Evolutionary conservation across 2,113 vertebrate species (phyloP).

Genomic region (Xiphias gladius): DNA sequence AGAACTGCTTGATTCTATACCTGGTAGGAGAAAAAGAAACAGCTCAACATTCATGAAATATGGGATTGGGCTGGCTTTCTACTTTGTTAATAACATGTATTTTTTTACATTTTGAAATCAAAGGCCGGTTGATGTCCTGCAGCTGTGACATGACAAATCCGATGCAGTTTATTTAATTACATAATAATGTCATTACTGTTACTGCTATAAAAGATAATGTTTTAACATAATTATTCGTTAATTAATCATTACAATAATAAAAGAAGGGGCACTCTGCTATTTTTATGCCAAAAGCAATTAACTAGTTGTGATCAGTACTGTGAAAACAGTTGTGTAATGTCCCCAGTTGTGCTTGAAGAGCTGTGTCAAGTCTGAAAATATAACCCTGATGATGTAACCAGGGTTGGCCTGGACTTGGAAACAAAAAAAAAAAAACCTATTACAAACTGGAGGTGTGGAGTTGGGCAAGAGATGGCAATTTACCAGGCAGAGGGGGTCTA

Average conservation of each 20-base stretch:
- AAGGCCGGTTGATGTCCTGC: neutral
- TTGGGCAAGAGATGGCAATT: neutral
- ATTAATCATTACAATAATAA: neutral
- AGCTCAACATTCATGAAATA: neutral
- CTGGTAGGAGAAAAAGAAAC: slow-evolving; percentile 77
- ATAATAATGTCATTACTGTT: neutral
- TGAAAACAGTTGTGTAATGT: no score
- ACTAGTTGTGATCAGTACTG: neutral
- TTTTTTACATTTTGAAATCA: neutral
- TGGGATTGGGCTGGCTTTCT: neutral
- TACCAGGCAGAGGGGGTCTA: neutral
- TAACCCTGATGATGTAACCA: no score
- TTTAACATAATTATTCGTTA: no score
- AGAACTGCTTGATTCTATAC: slow-evolving; percentile 90
- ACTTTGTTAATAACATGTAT: neutral
- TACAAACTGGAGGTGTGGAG: neutral
- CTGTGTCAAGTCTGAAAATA: neutral
- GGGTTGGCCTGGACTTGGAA: no score
- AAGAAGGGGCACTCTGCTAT: neutral
- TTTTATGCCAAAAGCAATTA: neutral
- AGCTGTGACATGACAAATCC: neutral
- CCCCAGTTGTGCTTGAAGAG: neutral
- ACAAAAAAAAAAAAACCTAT: no score
- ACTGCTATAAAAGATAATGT: neutral
- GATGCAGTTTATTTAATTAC: neutral